Evolutionary conservation across 2,797 vertebrate genomes (phyloP).

Genomic region (Erethizon dorsatum): DNA sequence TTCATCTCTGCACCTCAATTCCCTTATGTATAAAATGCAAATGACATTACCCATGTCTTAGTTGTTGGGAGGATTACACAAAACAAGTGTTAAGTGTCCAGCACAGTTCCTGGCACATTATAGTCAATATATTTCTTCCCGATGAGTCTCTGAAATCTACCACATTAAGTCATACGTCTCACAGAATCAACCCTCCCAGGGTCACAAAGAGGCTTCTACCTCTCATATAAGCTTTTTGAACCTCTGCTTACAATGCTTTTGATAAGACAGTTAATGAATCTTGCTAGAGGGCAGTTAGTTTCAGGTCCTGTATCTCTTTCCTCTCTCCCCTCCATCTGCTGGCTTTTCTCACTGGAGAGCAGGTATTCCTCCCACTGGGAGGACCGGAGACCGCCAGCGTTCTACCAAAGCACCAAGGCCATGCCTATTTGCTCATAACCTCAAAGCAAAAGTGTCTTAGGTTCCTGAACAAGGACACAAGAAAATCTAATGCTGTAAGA

Average conservation of each 20-base stretch:
- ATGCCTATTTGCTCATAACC: neutral
- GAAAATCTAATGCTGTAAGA: neutral
- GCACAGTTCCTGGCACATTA: neutral
- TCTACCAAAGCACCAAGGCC: neutral
- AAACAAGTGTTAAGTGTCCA: neutral
- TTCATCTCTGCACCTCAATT: neutral
- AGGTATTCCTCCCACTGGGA: neutral
- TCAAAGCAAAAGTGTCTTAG: neutral
- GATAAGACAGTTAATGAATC: neutral
- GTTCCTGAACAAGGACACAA: neutral
- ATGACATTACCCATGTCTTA: neutral
- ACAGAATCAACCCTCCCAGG: neutral
- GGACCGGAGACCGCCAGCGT: rapidly evolving
- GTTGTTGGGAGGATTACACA: neutral
- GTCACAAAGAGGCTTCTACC: neutral
- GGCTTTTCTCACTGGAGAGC: neutral
- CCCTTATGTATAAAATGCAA: neutral
- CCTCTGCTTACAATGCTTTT: neutral
- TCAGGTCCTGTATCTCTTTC: neutral
- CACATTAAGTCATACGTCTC: neutral
- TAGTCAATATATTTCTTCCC: neutral
- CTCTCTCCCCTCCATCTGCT: neutral
- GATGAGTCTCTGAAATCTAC: neutral
- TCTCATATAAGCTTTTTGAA: neutral
- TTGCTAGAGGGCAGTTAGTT: neutral